These are phyloP conservation scores for Typhlichthys eigenmanni DNA, from an alignment of 2,797 vertebrate genomes.

Conservation along the genomic window DNA sequence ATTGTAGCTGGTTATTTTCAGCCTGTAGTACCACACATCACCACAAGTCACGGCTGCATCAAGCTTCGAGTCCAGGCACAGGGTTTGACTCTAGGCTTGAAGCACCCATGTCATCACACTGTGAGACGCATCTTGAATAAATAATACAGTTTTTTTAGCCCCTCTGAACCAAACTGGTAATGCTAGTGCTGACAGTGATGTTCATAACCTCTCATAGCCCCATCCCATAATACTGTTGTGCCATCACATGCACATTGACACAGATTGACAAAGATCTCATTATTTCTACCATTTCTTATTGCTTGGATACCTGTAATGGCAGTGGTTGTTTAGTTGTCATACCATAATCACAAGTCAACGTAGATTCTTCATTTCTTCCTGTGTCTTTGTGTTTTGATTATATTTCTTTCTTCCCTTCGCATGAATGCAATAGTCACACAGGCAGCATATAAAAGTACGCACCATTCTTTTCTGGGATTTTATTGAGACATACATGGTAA, in stretches of 20 bases:
- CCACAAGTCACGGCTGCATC: no score
- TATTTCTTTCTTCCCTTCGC: conserved; percentile 78
- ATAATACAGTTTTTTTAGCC: no score
- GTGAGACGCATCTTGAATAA: no score
- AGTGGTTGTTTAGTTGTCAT: neutral
- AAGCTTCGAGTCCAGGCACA: no score
- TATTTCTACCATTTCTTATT: conserved; percentile 1
- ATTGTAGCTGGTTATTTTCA: no score
- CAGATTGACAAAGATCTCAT: neutral
- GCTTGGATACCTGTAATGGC: neutral
- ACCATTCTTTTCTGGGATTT: conserved; percentile 56
- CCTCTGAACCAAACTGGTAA: no score
- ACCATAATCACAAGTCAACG: neutral
- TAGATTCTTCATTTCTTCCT: conserved; percentile 21
- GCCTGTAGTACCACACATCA: no score
- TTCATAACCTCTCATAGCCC: neutral
- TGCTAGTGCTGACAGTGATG: no score
- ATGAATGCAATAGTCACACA: conserved; percentile 86
- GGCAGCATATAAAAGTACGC: conserved; percentile 90
- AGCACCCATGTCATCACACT: neutral
- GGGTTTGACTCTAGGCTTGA: no score
- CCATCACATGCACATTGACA: neutral
- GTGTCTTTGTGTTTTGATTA: conserved; percentile 69
- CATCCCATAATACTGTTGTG: conserved; percentile 13
- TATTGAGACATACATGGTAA: neutral